Evolutionary conservation across 2,797 vertebrate genomes (phyloP).

Genomic region (Chelon auratus): DNA sequence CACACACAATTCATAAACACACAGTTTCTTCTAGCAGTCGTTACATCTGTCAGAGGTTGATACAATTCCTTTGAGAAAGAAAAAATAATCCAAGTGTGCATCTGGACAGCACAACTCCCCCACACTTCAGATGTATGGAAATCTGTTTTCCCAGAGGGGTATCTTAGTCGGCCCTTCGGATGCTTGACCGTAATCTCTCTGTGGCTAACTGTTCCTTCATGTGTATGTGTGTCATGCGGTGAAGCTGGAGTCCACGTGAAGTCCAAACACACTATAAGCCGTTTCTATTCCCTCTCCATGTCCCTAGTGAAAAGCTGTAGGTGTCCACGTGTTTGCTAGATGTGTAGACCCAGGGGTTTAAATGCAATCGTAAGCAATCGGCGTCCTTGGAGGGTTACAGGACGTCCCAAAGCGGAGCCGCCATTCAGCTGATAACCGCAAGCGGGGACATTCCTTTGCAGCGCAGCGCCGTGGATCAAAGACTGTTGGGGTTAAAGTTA

Average conservation of each 20-base stretch:
- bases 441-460: not conserved
- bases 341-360: not conserved
- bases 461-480: not conserved
- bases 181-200: slow-evolving; percentile 50
- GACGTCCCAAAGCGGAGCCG: slow-evolving; percentile 5
- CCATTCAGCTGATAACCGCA: not conserved
- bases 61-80: slow-evolving; percentile 20
- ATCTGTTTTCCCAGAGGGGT: slow-evolving; percentile 53
- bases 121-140: slow-evolving; percentile 46
- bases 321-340: not conserved
- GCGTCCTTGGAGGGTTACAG: not conserved
- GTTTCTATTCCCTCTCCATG: not conserved
- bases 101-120: slow-evolving; percentile 1
- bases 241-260: not conserved
- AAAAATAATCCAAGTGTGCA: slow-evolving; percentile 1
- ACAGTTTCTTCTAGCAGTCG: slow-evolving; percentile 12
- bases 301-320: not conserved
- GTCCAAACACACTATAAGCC: not conserved
- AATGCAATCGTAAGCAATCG: not conserved
- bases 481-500: not conserved
- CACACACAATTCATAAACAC: not conserved
- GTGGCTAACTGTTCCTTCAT: slow-evolving; percentile 24
- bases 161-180: slow-evolving; percentile 27
- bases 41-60: slow-evolving; percentile 56
- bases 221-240: slow-evolving; percentile 31